Conservation (phyloP, 2,888 invertebrate genomes). For the Trachelus troglodyta region DNA sequence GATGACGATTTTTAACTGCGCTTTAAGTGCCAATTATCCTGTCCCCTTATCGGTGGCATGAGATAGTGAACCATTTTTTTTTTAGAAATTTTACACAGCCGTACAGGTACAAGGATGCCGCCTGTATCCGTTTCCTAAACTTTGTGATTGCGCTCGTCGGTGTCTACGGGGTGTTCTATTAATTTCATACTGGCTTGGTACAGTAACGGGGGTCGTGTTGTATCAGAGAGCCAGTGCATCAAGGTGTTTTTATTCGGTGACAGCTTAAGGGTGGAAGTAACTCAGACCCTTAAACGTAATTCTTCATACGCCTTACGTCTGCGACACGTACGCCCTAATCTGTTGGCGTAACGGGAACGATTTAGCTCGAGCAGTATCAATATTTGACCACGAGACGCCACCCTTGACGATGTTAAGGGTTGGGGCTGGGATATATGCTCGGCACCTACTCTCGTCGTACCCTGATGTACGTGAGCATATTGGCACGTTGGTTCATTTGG, state of each 20-base stretch:
- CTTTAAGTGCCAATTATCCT: slow-evolving; percentile 34
- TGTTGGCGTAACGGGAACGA: slow-evolving; percentile 51
- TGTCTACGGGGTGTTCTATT: no score
- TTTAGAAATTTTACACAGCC: background rate
- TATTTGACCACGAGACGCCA: slow-evolving; percentile 53
- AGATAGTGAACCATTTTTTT: background rate
- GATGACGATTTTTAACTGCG: slow-evolving; percentile 3
- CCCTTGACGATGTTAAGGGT: background rate
- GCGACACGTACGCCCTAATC: slow-evolving; percentile 50
- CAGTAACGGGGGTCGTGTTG: no score
- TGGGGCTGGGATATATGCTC: background rate
- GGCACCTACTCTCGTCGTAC: background rate
- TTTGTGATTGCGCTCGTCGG: no score
- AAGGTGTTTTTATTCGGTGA: background rate
- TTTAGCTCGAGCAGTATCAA: slow-evolving; percentile 54
- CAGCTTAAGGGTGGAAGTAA: background rate
- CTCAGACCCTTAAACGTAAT: background rate
- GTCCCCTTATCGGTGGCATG: background rate
- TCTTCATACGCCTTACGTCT: slow-evolving; percentile 17
- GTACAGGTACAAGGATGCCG: no score
- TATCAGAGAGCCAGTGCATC: background rate
- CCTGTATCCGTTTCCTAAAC: background rate
- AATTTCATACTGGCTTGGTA: no score
- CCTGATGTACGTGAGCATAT: background rate
- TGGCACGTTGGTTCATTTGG: background rate